phyloP scores from a whole-genome alignment of 2,113 vertebrate species.

The Pangasianodon gigas region DNA sequence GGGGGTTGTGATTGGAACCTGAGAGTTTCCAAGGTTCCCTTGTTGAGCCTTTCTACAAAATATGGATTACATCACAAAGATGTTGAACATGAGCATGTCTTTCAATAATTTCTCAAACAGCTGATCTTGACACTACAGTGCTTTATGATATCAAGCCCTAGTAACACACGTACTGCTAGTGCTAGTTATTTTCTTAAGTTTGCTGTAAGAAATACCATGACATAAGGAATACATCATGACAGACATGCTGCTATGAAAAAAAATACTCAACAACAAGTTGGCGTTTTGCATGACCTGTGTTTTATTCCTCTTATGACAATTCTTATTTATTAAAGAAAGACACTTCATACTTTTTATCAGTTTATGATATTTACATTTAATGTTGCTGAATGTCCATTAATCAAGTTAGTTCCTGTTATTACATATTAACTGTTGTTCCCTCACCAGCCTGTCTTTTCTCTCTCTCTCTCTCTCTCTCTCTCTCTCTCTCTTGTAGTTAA shows the following conservation, averaged over 20 bases:
- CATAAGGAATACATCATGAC: neutral
- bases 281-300: neutral
- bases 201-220: neutral
- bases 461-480: neutral
- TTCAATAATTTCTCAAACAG: neutral
- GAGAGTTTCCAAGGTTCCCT: slow-evolving; percentile 48
- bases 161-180: neutral
- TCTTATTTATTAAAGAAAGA: neutral
- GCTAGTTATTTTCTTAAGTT: neutral
- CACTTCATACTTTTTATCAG: neutral
- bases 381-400: neutral
- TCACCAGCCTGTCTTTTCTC: neutral
- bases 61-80: neutral
- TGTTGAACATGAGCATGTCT: neutral
- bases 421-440: neutral
- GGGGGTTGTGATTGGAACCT: slow-evolving; percentile 66
- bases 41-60: neutral
- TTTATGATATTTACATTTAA: neutral
- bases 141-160: neutral
- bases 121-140: neutral
- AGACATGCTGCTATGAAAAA: neutral
- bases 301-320: neutral
- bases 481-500: neutral
- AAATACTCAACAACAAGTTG: neutral
- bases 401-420: neutral